Base-by-base conservation (phyloP, 2,797 vertebrate genomes). In the Eulemur mongoz region DNA sequence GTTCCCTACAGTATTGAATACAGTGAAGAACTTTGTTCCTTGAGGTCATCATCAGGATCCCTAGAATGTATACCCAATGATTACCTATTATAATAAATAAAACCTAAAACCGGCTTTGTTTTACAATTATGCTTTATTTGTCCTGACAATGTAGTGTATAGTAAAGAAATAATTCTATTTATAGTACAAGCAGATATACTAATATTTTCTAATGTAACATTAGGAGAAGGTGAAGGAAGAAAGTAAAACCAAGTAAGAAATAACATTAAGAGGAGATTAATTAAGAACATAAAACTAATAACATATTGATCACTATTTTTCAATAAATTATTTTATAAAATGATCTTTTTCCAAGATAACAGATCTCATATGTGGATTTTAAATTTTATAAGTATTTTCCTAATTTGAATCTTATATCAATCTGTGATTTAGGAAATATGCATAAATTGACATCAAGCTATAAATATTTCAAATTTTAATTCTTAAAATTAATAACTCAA, bases 381-480 rank as follows among this genome's bases (percentile, higher is more conserved):
- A 50, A 87, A 57, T 43, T 82, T 78, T 72, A 91, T 5, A n/a
- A 87, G 1, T 22, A 73, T 63, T 80, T 96, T 94, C 23, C 23
- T 45, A 83, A 91, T 35, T 83, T 93, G 38, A 91, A 75, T 91
- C 63, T 94, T 32, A 69, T 43, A 70, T 70, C 20, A 95, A 57
- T 86, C 40, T 73, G 15, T 93, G 17, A 89, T 93, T 95, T 78
- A 96, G 91, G 23, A 95, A 93, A 83, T 73, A 80, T 81, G 35
- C 32, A 75, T 81, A 96, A 65, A 93, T 61, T 92, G 76, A 90
- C 57, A 96, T 93, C n/a, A 88, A 72, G 38, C 35, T 89, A 92
- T 96, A 96, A 98, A 96, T 96, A 96, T 96, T 97, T 97, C 69
- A 95, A 85, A 95, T 88, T 95, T 95, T 95, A 96, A 97, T 97